A percentile compares a stretch with the other conserved stretches of the same genome.
phyloP scores from a whole-genome alignment of 2,888 invertebrate genomes.

The Chrysolina haemoptera region DNA sequence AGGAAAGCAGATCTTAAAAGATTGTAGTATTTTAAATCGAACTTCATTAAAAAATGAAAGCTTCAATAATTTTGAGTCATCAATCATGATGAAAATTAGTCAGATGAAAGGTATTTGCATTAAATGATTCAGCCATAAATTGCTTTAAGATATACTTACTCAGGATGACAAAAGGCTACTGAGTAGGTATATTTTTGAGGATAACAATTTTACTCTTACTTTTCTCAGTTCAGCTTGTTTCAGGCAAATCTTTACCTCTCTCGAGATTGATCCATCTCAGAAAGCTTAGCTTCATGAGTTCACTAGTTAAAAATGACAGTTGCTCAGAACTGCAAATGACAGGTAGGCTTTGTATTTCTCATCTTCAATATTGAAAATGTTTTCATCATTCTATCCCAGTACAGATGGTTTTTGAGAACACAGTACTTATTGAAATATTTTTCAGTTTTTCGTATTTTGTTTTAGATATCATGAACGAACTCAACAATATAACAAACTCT shows the following conservation, averaged over 20 bases:
- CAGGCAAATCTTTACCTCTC: conserved; percentile 40
- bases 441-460: conserved; percentile 26
- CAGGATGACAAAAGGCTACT: no score
- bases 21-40: conserved; percentile 63
- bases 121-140: neutral
- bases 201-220: no score
- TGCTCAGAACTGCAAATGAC: conserved; percentile 54
- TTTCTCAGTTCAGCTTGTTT: neutral
- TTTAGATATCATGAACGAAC: conserved; percentile 56
- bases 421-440: no score
- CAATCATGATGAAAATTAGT: conserved; percentile 26
- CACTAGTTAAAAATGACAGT: conserved; percentile 35
- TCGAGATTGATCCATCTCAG: conserved; percentile 49
- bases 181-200: no score
- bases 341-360: conserved; percentile 43
- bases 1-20: conserved; percentile 62
- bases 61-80: conserved; percentile 18
- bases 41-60: conserved; percentile 53
- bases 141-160: no score
- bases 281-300: conserved; percentile 48
- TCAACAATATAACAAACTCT: conserved; percentile 50
- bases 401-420: no score
- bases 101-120: conserved; percentile 30
- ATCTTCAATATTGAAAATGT: no score
- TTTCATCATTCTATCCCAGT: no score